Percentiles rank a stretch among this genome's conserved stretches.
Evolutionary conservation across 2,888 invertebrate genomes (phyloP).

Genomic region (Cryptocephalus moraei): DNA sequence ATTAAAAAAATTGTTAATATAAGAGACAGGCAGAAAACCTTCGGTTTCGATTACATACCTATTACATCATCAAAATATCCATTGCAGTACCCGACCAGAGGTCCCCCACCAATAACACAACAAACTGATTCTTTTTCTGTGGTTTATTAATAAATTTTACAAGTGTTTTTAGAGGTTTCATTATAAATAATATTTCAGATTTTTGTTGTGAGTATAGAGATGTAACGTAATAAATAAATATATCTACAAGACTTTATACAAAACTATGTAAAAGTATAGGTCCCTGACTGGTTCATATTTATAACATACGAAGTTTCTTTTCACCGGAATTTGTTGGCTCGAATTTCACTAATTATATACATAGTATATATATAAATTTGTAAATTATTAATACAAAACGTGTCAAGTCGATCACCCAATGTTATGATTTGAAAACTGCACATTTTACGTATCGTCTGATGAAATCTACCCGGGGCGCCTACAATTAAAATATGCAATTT

Average conservation of each 20-base stretch:
- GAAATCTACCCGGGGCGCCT: no score
- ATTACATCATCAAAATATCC: conserved; percentile 1
- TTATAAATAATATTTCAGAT: conserved; percentile 31
- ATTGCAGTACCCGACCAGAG: not conserved
- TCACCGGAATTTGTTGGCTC: conserved; percentile 18
- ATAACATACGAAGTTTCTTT: conserved; percentile 8
- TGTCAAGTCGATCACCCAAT: no score
- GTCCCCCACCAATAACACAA: conserved; percentile 10
- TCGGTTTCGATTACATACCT: conserved; percentile 11
- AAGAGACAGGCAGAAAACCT: conserved; percentile 7
- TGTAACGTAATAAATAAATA: conserved; percentile 39
- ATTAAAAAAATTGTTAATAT: conserved; percentile 9
- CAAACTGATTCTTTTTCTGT: conserved; percentile 10
- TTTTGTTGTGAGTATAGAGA: conserved; percentile 41
- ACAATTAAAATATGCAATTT: no score
- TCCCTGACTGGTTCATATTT: conserved; percentile 24
- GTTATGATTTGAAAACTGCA: no score
- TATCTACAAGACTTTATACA: conserved; percentile 41
- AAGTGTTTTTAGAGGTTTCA: conserved; percentile 27
- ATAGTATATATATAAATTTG: not conserved
- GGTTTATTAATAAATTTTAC: conserved; percentile 33
- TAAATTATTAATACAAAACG: not conserved
- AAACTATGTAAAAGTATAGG: conserved; percentile 33
- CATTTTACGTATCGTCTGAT: no score
- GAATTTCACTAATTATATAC: not conserved